A percentile compares a stretch with the other conserved stretches of the same genome.
Evolutionary conservation across 2,113 vertebrate species (phyloP).

Genomic region (Neotoma lepida): DNA sequence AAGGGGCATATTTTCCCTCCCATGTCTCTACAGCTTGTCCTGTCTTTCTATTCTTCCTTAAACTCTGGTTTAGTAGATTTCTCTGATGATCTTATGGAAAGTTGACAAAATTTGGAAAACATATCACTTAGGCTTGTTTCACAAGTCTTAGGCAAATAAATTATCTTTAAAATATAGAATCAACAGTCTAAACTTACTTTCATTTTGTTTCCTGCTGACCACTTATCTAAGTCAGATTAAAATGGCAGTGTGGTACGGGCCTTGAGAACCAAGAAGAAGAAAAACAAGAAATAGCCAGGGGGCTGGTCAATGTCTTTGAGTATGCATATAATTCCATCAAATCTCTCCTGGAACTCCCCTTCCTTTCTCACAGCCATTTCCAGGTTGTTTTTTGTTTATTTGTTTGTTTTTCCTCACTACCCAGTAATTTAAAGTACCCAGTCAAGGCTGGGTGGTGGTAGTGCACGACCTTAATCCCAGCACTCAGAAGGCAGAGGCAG

Average conservation of each 20-base stretch:
- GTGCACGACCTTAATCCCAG: no score
- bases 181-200: background rate
- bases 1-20: background rate
- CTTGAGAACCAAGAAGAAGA: background rate
- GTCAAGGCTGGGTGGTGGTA: no score
- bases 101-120: background rate
- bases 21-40: background rate
- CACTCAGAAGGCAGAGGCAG: no score
- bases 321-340: no score
- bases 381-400: no score
- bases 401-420: no score
- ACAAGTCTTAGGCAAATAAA: constrained; percentile 23
- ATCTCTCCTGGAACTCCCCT: no score
- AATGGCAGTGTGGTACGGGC: background rate
- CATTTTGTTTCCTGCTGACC: background rate
- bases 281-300: background rate
- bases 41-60: background rate
- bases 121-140: background rate
- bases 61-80: background rate
- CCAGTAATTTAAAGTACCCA: no score
- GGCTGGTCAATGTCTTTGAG: no score
- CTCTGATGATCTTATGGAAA: background rate
- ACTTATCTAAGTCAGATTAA: background rate
- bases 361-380: no score
- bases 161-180: background rate